A percentile compares a stretch with the other conserved stretches of the same genome.
phyloP scores from a whole-genome alignment of 1,140 invertebrate genomes.

The Scaptomyza graminum region DNA sequence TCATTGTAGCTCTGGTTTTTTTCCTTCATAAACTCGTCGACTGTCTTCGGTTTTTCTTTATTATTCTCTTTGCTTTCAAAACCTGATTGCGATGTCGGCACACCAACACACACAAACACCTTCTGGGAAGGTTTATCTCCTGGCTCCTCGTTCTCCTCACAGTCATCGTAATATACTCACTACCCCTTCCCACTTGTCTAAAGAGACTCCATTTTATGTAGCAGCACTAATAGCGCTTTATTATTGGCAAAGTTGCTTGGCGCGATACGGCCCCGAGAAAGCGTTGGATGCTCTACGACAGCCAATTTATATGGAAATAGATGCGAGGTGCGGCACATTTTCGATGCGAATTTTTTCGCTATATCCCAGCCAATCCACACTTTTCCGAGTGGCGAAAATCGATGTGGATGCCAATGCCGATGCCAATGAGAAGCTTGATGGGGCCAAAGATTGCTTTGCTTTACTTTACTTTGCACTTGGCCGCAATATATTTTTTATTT shows the following conservation, averaged over 20 bases:
- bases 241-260: conserved; percentile 74
- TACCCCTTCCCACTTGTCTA: not conserved
- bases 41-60: conserved; percentile 4
- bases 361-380: conserved; percentile 27
- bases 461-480: conserved; percentile 45
- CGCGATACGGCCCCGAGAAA: conserved; percentile 36
- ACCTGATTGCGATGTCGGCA: conserved; percentile 19
- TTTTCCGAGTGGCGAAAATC: conserved; percentile 46
- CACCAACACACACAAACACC: not conserved
- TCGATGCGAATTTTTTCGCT: conserved; percentile 63
- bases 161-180: not conserved
- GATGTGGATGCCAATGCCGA: conserved; percentile 35
- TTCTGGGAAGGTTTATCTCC: conserved; percentile 23
- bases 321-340: conserved; percentile 76
- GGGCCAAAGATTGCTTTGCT: conserved; percentile 54
- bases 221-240: conserved; percentile 80
- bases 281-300: conserved; percentile 55
- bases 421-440: conserved; percentile 28
- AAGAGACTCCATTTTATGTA: conserved; percentile 64
- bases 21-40: conserved; percentile 10
- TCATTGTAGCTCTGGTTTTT: no score
- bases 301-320: conserved; percentile 80
- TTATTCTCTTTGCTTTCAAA: conserved; percentile 15
- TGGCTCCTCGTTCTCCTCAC: not conserved
- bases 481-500: conserved; percentile 15